A percentile compares a stretch with the other conserved stretches of the same genome.
Evolutionary conservation across 2,797 vertebrate genomes (phyloP).

Genomic region (Lagocephalus sceleratus): DNA sequence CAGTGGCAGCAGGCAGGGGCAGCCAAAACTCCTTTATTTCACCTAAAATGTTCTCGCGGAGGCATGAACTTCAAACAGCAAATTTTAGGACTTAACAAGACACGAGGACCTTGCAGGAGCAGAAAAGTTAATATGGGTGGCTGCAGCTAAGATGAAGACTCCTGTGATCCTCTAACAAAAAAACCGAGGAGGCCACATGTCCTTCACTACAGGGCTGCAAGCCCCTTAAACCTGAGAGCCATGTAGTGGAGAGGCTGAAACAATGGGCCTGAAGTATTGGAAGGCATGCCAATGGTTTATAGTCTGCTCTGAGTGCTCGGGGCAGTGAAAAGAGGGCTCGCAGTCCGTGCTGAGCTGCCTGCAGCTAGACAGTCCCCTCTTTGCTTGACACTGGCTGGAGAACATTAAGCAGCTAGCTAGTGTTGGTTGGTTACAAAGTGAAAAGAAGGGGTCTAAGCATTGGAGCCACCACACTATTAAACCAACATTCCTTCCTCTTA

Average conservation of each 20-base stretch:
- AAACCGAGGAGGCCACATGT: constrained; percentile 42
- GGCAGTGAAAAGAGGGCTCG: constrained; percentile 53
- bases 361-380: constrained; percentile 44
- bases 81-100: constrained; percentile 21
- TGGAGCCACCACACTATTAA: constrained; percentile 75
- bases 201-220: constrained; percentile 30
- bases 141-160: constrained; percentile 28
- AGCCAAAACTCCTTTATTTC: constrained; percentile 7
- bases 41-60: constrained; percentile 9
- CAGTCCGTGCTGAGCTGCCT: constrained; percentile 42
- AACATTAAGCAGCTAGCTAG: constrained; percentile 51
- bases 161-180: constrained; percentile 59
- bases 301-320: constrained; percentile 55
- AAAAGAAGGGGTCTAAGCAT: constrained; percentile 71
- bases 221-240: constrained; percentile 53
- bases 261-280: constrained; percentile 61
- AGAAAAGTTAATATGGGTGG: constrained; percentile 34
- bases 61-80: constrained; percentile 27
- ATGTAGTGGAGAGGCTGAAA: constrained; percentile 48
- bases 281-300: constrained; percentile 70
- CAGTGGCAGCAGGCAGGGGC: constrained; percentile 22
- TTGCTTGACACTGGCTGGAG: constrained; percentile 36
- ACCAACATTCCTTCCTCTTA: constrained; percentile 76
- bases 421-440: constrained; percentile 54
- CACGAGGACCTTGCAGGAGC: constrained; percentile 19